Base-by-base conservation (phyloP, 2,888 invertebrate genomes). In the Lasioglossum oenotherae region DNA sequence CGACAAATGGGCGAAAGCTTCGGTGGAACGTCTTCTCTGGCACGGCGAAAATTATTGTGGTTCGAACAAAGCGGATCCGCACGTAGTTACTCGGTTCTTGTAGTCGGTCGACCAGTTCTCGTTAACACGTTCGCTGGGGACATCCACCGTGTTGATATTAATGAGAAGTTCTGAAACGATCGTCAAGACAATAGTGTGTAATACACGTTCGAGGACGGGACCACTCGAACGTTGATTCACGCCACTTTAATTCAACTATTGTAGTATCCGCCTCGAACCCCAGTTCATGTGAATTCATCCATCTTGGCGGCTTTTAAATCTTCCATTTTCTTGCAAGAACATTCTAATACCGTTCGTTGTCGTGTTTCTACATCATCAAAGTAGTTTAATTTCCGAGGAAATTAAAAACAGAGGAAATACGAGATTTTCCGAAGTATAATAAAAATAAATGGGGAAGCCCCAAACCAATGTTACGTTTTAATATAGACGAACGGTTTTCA, bases 41-140 rank as follows among this genome's bases (percentile, higher is more conserved):
- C 19, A 31, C 64, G 14, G 64, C 31, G 31, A 19, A 64, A 64
- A 64, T 64, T 64, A 64, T 31, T 8, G 64, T 16, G 69, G 72
- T 19, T 44, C 44, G 72, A 41, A 83, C 67, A 78, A 69, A 77
- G 77, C 44, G 49, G 44, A 14, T 35, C 57, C 71, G 27, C 23
- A 74, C 79, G 67, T 71, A 84, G 76, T 69, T 80, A 23, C 57
- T 16, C n/a, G 57, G 57, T 38, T 77, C 85, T 76, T 69, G 76
- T 71, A 80, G 57, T 60, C 57, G 73, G 80, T 69, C 79, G 64
- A 46, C 72, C 44, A 72, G 72, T 72, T 72, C 46, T 72, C 72
- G 72, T 72, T 72, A 72, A 44, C 72, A 46, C 72, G 72, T 46
- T 44, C 44, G 44, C 16, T 4, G 31, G 72, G 72, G 44, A 71